Evolutionary conservation across 2,797 vertebrate genomes (phyloP), one percentile per base, ranked within the genome.

Genomic region (Rhinichthys osculus): DNA sequence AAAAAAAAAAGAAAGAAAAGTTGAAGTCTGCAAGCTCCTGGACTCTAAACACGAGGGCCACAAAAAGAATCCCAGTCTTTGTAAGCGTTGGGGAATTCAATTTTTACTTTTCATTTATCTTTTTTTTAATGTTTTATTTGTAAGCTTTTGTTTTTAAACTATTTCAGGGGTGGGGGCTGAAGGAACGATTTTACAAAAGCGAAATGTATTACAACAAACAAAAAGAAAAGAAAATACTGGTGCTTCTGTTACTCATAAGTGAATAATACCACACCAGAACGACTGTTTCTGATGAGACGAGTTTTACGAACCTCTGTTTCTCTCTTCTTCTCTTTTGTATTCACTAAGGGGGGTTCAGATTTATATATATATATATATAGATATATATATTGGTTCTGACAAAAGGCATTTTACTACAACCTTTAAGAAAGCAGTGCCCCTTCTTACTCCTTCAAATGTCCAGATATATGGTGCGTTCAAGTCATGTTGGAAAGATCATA

Each of bases 31-130:
- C 89, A 88, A 91, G 95, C 96, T 96, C 96, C 94, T 86, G 97
- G 97, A 98, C 97, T 96, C 96, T 98, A 98, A 98, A 96, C 94
- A 93, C 91, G 94, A 94, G 95, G 95, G 95, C 93, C 92, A 87
- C 87, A 79, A 94, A 93, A 92, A 94, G 92, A 94, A 95, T 94
- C 94, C 94, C 95, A 94, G 94, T 96, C 95, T 96, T 95, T 96
- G 93, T 96, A 96, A 94, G 94, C 95, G 92, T 67, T 80, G 83
- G 95, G 95, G 94, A 94, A 92, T 94, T 95, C 91, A 90, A 89
- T 93, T 96, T 93, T 92, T 93, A 83, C 93, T 94, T 94, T 91
- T 94, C 91, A 44, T 87, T 90, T 78, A 69, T 90, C 81, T n/a
- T 88, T 87, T 89, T 59, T 94, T 93, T 92, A 94, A 94, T 94